These are phyloP conservation scores for Synodontis membranacea DNA, from an alignment of 2,113 vertebrate genomes.

Conservation along the genomic window DNA sequence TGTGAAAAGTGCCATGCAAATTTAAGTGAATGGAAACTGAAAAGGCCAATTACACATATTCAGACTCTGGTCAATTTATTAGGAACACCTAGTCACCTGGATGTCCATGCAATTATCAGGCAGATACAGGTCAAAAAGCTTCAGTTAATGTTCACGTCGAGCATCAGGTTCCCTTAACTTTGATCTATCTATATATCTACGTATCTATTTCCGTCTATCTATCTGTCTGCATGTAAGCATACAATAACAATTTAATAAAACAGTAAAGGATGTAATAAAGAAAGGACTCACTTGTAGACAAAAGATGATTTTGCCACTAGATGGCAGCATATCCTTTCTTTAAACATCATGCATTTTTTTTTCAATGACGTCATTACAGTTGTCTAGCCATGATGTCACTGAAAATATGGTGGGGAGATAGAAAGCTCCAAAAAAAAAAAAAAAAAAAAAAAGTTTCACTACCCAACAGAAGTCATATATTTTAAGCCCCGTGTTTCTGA, in stretches of 20 bases:
- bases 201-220: background rate
- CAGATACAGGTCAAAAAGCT: too few species aligned
- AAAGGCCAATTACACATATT: background rate
- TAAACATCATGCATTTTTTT: background rate
- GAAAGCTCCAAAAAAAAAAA: too few species aligned
- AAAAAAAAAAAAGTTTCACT: background rate
- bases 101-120: too few species aligned
- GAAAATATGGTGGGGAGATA: background rate
- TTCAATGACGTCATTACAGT: constrained; percentile 25
- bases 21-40: background rate
- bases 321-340: constrained; percentile 37
- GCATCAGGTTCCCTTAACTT: too few species aligned
- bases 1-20: background rate
- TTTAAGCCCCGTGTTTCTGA: background rate
- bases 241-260: too few species aligned
- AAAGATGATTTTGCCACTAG: constrained; percentile 14
- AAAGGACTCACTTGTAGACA: background rate
- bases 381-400: constrained; percentile 37
- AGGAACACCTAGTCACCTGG: too few species aligned
- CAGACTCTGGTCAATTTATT: background rate
- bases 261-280: background rate
- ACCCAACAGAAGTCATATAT: background rate
- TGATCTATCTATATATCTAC: background rate
- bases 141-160: too few species aligned
- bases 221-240: background rate